These are phyloP conservation scores for Oscheius sp. DNA, from an alignment of 2,888 invertebrate species.

Conservation along the genomic window DNA sequence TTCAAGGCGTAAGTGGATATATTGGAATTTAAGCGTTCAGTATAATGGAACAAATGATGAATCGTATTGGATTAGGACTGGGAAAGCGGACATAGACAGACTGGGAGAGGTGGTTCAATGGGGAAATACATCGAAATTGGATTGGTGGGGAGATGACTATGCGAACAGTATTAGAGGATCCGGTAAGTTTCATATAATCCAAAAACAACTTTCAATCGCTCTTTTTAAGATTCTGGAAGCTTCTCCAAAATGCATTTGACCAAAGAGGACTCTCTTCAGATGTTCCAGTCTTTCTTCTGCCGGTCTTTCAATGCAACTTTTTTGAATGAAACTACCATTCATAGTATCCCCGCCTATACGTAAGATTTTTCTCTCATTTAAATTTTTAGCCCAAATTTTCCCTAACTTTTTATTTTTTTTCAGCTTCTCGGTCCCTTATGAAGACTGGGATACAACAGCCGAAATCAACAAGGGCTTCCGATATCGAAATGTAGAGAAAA, in stretches of 20 bases:
- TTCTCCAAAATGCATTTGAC: slow-evolving; percentile 50
- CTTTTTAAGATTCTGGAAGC: slow-evolving; percentile 60
- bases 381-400: neutral
- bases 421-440: slow-evolving; percentile 48
- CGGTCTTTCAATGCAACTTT: slow-evolving; percentile 43
- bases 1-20: slow-evolving; percentile 49
- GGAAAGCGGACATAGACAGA: slow-evolving; percentile 53
- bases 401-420: no score
- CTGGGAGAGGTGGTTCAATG: slow-evolving; percentile 55
- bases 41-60: slow-evolving; percentile 66
- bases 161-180: slow-evolving; percentile 58
- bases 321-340: slow-evolving; percentile 16
- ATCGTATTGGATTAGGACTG: slow-evolving; percentile 61
- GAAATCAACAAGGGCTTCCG: slow-evolving; percentile 60
- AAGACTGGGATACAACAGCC: slow-evolving; percentile 61
- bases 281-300: slow-evolving; percentile 59
- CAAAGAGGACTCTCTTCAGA: slow-evolving; percentile 37
- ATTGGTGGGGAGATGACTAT: slow-evolving; percentile 57
- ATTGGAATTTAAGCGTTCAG: slow-evolving; percentile 35
- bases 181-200: slow-evolving; percentile 37
- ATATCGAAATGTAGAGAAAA: slow-evolving; percentile 57
- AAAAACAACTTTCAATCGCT: neutral
- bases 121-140: slow-evolving; percentile 45
- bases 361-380: slow-evolving; percentile 9
- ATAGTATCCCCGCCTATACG: slow-evolving; percentile 22